Evolutionary conservation across 2,113 vertebrate genomes (phyloP).

Genomic region (Andinoacara biseriatus): DNA sequence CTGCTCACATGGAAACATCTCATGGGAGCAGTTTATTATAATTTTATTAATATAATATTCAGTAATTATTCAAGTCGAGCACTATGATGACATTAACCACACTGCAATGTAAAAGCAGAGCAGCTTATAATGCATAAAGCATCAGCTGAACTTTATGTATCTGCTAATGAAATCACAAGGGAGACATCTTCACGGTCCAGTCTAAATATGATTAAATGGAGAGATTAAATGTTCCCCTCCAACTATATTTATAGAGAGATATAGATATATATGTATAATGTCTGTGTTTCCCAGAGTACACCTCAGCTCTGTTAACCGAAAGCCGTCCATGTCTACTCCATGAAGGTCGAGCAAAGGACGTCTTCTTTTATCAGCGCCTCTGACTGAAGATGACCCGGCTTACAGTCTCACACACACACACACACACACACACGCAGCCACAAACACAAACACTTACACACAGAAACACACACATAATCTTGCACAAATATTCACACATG

Average conservation of each 20-base stretch:
- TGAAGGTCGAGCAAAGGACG: constrained; percentile 66
- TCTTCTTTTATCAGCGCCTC: constrained; percentile 23
- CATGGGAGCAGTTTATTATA: background rate
- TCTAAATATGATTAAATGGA: background rate
- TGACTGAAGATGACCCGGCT: constrained; percentile 22
- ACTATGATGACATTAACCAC: background rate
- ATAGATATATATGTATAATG: rapidly evolving
- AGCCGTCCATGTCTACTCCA: background rate
- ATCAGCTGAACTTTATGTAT: background rate
- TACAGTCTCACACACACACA: background rate
- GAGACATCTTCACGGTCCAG: background rate
- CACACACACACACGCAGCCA: background rate
- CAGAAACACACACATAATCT: background rate
- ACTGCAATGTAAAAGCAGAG: background rate
- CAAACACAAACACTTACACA: background rate
- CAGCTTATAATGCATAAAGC: background rate
- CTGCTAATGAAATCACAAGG: background rate
- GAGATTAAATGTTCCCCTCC: background rate
- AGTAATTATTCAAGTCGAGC: background rate
- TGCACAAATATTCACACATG: background rate
- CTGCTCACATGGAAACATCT: background rate
- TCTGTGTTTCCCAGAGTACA: background rate
- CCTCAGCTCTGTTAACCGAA: background rate
- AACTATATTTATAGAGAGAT: background rate
- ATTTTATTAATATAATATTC: background rate